phyloP scores from a whole-genome alignment of 2,113 vertebrate genomes.

The Rostratula benghalensis region DNA sequence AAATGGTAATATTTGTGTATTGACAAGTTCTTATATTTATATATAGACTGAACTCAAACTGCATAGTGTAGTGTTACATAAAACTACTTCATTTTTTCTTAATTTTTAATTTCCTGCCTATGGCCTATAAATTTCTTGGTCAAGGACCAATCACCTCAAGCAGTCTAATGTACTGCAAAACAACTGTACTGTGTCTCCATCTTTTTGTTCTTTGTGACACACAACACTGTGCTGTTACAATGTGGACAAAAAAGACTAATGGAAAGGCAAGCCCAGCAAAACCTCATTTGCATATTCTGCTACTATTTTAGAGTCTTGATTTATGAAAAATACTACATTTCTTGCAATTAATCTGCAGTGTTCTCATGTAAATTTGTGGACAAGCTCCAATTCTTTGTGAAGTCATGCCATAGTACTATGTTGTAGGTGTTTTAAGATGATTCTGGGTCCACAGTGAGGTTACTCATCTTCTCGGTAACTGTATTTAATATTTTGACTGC shows the following conservation, averaged over 20 bases:
- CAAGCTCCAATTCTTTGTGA: background rate
- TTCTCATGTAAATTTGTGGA: background rate
- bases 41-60: background rate
- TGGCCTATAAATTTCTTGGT: background rate
- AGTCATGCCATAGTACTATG: background rate
- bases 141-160: background rate
- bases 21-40: background rate
- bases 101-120: background rate
- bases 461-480: background rate
- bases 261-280: background rate
- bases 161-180: background rate
- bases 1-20: background rate
- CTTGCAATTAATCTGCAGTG: background rate
- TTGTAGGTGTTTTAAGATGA: background rate
- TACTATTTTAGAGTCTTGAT: background rate
- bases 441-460: background rate
- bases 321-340: background rate
- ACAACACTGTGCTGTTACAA: rapidly evolving
- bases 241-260: background rate
- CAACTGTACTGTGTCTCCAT: background rate
- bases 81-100: background rate
- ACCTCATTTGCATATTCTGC: background rate
- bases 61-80: background rate
- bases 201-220: background rate
- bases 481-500: background rate